Conservation (phyloP, 1,140 invertebrate genomes). For the Acromyrmex heyeri region DNA sequence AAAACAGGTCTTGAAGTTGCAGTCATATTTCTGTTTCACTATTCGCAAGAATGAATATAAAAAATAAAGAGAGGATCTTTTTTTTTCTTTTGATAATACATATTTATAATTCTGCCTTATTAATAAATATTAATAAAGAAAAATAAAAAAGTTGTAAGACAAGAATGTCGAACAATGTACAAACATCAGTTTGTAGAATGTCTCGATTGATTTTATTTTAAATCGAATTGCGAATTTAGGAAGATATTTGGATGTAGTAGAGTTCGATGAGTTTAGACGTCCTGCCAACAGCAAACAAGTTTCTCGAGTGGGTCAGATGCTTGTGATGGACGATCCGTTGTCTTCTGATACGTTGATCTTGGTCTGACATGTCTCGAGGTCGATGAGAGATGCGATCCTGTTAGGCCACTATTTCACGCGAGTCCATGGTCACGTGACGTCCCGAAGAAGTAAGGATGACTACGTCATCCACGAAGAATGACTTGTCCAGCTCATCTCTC, state of each 20-base stretch:
- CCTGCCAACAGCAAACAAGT: constrained; percentile 18
- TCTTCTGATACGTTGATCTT: constrained; percentile 56
- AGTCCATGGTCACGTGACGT: constrained; percentile 29
- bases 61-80: background rate
- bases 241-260: background rate
- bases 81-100: background rate
- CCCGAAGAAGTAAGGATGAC: constrained; percentile 39
- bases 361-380: constrained; percentile 50
- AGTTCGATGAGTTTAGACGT: background rate
- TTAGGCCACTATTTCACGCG: constrained; percentile 30
- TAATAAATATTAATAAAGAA: background rate
- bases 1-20: background rate
- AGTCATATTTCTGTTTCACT: constrained; percentile 6
- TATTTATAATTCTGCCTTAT: background rate
- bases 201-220: background rate
- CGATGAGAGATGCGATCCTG: constrained; percentile 42
- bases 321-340: constrained; percentile 39
- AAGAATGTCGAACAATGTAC: no score
- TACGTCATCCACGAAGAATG: constrained; percentile 47
- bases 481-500: constrained; percentile 2
- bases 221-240: background rate
- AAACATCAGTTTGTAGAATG: no score
- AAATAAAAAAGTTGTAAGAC: background rate
- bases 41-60: background rate
- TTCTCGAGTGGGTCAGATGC: constrained; percentile 30